Percentiles rank a stretch among this genome's conserved stretches.
phyloP scores from a whole-genome alignment of 2,888 invertebrate species.

The Hypolimnas misippus region DNA sequence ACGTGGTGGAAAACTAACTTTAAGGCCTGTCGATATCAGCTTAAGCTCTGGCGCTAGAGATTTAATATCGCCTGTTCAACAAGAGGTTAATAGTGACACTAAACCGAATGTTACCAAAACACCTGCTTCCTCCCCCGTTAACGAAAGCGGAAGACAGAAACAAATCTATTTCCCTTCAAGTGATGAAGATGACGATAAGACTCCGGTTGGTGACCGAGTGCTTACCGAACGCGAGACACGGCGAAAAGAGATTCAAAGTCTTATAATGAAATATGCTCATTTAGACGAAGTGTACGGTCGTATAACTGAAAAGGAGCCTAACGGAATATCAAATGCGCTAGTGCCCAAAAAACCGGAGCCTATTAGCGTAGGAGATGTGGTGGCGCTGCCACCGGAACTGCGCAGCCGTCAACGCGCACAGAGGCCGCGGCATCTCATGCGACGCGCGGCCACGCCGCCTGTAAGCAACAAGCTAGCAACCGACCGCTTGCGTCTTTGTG shows the following conservation, averaged over 20 bases:
- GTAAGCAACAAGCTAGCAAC: slow-evolving; percentile 77
- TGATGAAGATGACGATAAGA: slow-evolving; percentile 79
- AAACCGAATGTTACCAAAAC: slow-evolving; percentile 62
- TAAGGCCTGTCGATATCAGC: slow-evolving; percentile 83
- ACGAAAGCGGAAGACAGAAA: slow-evolving; percentile 70
- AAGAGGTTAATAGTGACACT: slow-evolving; percentile 64
- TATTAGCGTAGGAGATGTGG: slow-evolving; percentile 71
- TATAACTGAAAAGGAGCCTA: slow-evolving; percentile 65
- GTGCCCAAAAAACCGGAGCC: slow-evolving; percentile 61
- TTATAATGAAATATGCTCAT: slow-evolving; percentile 92
- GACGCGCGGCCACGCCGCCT: slow-evolving; percentile 83
- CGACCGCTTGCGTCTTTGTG: slow-evolving; percentile 72
- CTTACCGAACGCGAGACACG: slow-evolving; percentile 90
- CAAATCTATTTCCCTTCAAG: slow-evolving; percentile 79
- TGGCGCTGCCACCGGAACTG: slow-evolving; percentile 75
- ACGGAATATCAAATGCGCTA: slow-evolving; percentile 56
- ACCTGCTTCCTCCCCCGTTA: slow-evolving; percentile 68
- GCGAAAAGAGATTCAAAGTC: slow-evolving; percentile 91
- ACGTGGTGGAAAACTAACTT: slow-evolving; percentile 73
- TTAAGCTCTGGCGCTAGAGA: slow-evolving; percentile 76
- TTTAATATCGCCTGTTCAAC: slow-evolving; percentile 78
- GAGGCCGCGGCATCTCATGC: slow-evolving; percentile 77
- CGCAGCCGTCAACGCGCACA: slow-evolving; percentile 71
- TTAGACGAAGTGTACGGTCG: slow-evolving; percentile 88
- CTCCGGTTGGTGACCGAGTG: slow-evolving; percentile 82